phyloP scores from a whole-genome alignment of 1,140 invertebrate species.

The Bacillus rossius region DNA sequence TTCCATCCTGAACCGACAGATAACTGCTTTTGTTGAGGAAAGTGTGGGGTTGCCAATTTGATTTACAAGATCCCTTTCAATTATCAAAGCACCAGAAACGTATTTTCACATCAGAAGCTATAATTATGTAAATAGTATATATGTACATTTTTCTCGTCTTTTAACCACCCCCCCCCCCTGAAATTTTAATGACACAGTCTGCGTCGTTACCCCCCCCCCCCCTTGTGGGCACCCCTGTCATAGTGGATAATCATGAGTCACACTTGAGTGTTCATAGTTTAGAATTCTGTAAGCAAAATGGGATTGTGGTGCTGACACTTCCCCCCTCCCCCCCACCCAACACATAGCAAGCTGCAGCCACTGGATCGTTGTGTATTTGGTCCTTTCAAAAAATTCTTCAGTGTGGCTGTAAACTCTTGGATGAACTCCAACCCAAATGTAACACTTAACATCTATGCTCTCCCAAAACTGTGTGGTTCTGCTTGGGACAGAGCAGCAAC shows the following conservation, averaged over 20 bases:
- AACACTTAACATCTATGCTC: slow-evolving; percentile 22
- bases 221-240: too few relatives aligned
- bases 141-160: too few relatives aligned
- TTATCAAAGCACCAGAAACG: too few relatives aligned
- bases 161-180: too few relatives aligned
- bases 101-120: too few relatives aligned
- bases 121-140: too few relatives aligned
- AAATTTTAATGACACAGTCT: too few relatives aligned
- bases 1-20: too few relatives aligned
- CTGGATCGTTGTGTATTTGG: slow-evolving; percentile 29
- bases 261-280: slow-evolving; percentile 24
- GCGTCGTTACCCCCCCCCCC: too few relatives aligned
- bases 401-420: slow-evolving; percentile 18
- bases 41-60: too few relatives aligned
- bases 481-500: slow-evolving; percentile 16
- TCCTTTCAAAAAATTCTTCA: slow-evolving; percentile 25
- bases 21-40: too few relatives aligned
- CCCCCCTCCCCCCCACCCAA: slow-evolving; percentile 30
- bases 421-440: slow-evolving; percentile 21
- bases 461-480: slow-evolving; percentile 17
- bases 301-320: slow-evolving; percentile 27
- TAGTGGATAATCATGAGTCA: slow-evolving; percentile 29
- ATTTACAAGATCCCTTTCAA: too few relatives aligned
- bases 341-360: slow-evolving; percentile 29
- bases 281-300: slow-evolving; percentile 28